Percentiles rank a stretch among this genome's conserved stretches.
phyloP scores from a whole-genome alignment of 2,888 invertebrate genomes.

The Dermolepida albohirtum region DNA sequence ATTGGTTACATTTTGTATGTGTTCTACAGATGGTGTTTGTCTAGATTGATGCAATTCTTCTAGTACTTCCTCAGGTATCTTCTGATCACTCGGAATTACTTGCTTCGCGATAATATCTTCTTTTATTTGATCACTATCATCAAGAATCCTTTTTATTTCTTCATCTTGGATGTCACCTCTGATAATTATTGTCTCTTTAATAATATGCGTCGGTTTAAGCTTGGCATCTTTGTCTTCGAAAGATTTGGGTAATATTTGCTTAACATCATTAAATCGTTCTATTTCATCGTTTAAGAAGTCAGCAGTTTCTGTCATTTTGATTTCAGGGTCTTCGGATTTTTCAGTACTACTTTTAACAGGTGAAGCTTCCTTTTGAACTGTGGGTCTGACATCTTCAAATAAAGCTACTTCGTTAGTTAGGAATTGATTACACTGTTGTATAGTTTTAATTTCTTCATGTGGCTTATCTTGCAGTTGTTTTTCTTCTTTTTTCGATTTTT shows the following conservation, averaged over 20 bases:
- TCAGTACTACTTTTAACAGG: slow-evolving; percentile 1
- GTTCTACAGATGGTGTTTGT: slow-evolving; percentile 31
- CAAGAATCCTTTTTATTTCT: slow-evolving; percentile 11
- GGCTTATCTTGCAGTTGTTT: slow-evolving; percentile 39
- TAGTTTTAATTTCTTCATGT: slow-evolving; percentile 13
- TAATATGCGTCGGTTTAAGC: slow-evolving; percentile 13
- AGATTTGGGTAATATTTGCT: slow-evolving; percentile 42
- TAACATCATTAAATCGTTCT: slow-evolving; percentile 48
- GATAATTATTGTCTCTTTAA: slow-evolving; percentile 26
- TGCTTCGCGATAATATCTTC: slow-evolving; percentile 25
- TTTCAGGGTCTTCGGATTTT: slow-evolving; percentile 44
- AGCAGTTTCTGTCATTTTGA: slow-evolving; percentile 54
- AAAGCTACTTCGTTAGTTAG: slow-evolving; percentile 45
- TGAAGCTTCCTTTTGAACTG: slow-evolving; percentile 16
- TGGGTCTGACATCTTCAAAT: slow-evolving; percentile 46
- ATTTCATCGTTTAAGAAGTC: slow-evolving; percentile 55
- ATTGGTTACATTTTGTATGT: slow-evolving; percentile 20
- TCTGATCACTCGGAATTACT: slow-evolving; percentile 15
- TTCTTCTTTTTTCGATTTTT: slow-evolving; percentile 47
- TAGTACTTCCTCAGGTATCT: slow-evolving; percentile 28
- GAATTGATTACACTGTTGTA: slow-evolving; percentile 45
- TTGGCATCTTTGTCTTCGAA: slow-evolving; percentile 22
- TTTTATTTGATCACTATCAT: slow-evolving; percentile 12
- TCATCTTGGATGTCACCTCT: slow-evolving; percentile 13
- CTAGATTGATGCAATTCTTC: background rate